Evolutionary conservation across 2,888 invertebrate species (phyloP).

Genomic region (Meandrusa payeni): DNA sequence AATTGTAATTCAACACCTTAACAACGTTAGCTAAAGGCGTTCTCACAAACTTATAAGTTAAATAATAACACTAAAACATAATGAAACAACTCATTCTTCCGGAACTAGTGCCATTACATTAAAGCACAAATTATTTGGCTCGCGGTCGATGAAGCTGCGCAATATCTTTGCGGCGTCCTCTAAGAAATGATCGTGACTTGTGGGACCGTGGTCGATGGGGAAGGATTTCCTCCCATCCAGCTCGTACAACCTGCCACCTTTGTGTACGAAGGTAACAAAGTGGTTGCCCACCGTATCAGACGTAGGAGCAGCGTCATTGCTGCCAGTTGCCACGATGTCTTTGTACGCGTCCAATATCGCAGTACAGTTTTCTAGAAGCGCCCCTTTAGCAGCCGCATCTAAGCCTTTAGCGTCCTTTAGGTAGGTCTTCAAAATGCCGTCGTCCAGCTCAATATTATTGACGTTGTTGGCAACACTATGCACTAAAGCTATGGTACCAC

Average conservation of each 20-base stretch:
- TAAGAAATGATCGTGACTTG: slow-evolving; percentile 86
- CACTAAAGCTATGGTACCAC: slow-evolving; percentile 96
- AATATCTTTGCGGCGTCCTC: slow-evolving; percentile 92
- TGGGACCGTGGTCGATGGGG: slow-evolving; percentile 91
- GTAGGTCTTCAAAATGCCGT: slow-evolving; percentile 88
- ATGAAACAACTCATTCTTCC: slow-evolving; percentile 47
- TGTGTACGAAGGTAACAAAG: slow-evolving; percentile 92
- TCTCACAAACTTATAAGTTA: too few relatives aligned
- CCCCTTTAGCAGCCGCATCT: slow-evolving; percentile 87
- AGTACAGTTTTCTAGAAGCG: slow-evolving; percentile 85
- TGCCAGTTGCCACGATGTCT: slow-evolving; percentile 89
- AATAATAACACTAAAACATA: too few relatives aligned
- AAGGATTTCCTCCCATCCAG: slow-evolving; percentile 84
- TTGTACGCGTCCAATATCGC: slow-evolving; percentile 90
- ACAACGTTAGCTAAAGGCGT: too few relatives aligned
- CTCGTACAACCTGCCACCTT: slow-evolving; percentile 90
- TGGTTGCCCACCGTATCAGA: slow-evolving; percentile 85
- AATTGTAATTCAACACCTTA: too few relatives aligned
- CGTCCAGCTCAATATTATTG: slow-evolving; percentile 85
- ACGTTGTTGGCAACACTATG: slow-evolving; percentile 95
- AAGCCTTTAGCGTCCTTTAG: slow-evolving; percentile 84
- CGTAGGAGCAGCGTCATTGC: slow-evolving; percentile 84
- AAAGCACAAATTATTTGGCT: slow-evolving; percentile 92
- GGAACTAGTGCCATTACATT: slow-evolving; percentile 91
- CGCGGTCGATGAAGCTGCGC: slow-evolving; percentile 90